Evolutionary conservation across 2,888 invertebrate genomes (phyloP).

Genomic region (Chirona hameri): DNA sequence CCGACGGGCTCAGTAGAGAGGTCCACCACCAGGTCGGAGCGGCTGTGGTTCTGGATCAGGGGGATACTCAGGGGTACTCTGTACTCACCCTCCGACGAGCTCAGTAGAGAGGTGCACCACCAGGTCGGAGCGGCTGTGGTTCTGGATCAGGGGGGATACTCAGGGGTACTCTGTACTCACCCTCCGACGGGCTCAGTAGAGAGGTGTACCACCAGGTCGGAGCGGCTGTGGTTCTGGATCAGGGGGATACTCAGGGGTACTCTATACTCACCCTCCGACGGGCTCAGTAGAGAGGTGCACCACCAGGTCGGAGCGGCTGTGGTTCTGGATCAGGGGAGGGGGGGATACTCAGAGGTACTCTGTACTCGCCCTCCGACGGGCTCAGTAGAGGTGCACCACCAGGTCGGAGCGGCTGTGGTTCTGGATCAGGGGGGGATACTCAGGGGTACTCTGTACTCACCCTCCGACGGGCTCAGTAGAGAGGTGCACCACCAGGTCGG

Average conservation of each 20-base stretch:
- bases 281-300: background rate
- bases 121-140: constrained; percentile 9
- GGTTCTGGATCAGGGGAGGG: too few relatives aligned
- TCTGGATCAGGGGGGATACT: too few relatives aligned
- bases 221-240: background rate
- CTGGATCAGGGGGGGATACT: too few relatives aligned
- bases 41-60: background rate
- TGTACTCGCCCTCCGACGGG: too few relatives aligned
- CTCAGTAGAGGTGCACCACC: background rate
- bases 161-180: too few relatives aligned
- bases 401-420: background rate
- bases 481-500: constrained; percentile 1
- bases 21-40: background rate
- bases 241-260: too few relatives aligned
- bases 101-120: background rate
- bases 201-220: background rate
- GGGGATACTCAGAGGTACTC: too few relatives aligned
- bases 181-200: too few relatives aligned
- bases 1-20: background rate
- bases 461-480: background rate
- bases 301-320: constrained; percentile 10
- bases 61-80: too few relatives aligned
- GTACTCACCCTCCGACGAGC: too few relatives aligned
- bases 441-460: too few relatives aligned
- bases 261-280: too few relatives aligned